A percentile compares a stretch with the other conserved stretches of the same genome.
Conservation (phyloP, 2,888 invertebrate species). For the Halocaridina rubra region DNA sequence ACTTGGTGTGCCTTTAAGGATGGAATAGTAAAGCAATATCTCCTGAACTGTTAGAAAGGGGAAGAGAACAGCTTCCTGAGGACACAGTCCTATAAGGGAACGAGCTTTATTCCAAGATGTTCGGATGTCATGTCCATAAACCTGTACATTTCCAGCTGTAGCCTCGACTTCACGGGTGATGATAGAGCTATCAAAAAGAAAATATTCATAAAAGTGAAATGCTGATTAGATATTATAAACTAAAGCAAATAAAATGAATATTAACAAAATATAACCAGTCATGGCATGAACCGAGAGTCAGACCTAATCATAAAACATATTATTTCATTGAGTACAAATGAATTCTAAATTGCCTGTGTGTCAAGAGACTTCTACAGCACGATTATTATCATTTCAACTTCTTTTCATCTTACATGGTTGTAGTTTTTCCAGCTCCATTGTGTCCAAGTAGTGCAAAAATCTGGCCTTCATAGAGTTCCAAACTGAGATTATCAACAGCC, state of each 20-base stretch:
- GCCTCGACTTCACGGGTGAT: conserved; percentile 38
- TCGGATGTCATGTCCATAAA: conserved; percentile 27
- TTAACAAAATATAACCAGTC: too few species aligned
- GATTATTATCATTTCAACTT: too few species aligned
- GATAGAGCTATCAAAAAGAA: conserved; percentile 28
- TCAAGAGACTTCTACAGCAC: neutral
- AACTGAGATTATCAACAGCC: conserved; percentile 46
- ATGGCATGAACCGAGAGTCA: too few species aligned
- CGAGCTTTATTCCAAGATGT: conserved; percentile 33
- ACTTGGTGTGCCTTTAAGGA: conserved; percentile 30
- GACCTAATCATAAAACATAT: too few species aligned
- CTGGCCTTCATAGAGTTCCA: conserved; percentile 56
- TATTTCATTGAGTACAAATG: too few species aligned
- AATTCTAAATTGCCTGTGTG: too few species aligned
- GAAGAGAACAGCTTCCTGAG: conserved; percentile 53
- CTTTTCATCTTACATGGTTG: conserved; percentile 61
- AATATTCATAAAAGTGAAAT: too few species aligned
- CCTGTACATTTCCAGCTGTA: conserved; percentile 35
- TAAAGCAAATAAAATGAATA: too few species aligned
- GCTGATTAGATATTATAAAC: too few species aligned
- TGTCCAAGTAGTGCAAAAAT: conserved; percentile 55
- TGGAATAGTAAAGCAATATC: conserved; percentile 41
- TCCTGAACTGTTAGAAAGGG: conserved; percentile 47
- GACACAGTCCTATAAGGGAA: conserved; percentile 47
- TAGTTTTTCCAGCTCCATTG: conserved; percentile 63